phyloP scores from a whole-genome alignment of 2,888 invertebrate species.

The Adineta ricciae region DNA sequence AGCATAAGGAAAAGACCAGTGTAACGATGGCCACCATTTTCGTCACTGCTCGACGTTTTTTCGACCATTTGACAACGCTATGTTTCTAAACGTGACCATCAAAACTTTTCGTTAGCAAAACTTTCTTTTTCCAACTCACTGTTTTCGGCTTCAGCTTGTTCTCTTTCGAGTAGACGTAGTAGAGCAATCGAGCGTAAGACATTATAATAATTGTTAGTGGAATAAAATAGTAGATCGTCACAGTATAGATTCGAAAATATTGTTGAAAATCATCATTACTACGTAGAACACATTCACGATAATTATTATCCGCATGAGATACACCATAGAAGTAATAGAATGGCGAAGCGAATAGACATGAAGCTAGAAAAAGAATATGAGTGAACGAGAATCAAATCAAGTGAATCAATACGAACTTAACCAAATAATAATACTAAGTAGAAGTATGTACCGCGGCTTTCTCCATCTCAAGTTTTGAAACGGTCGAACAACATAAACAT shows the following conservation, averaged over 20 bases:
- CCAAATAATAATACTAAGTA: constrained; percentile 28
- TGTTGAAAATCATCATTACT: neutral
- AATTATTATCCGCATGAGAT: neutral
- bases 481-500: constrained; percentile 28
- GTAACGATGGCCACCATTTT: constrained; percentile 31
- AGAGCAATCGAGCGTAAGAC: constrained; percentile 23
- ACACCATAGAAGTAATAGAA: constrained; percentile 13
- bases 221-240: constrained; percentile 26
- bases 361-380: neutral
- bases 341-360: neutral
- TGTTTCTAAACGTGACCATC: neutral
- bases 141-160: neutral
- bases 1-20: constrained; percentile 29
- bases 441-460: constrained; percentile 16
- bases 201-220: constrained; percentile 28
- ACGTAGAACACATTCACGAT: neutral
- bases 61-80: neutral
- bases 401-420: neutral
- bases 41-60: constrained; percentile 20
- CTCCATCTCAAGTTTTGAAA: constrained; percentile 22
- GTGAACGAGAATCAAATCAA: too few relatives aligned
- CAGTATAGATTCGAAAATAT: neutral
- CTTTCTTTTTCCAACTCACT: neutral
- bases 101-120: too few relatives aligned
- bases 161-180: constrained; percentile 26